These are phyloP conservation scores for Amazona ochrocephala DNA, from an alignment of 2,797 vertebrate genomes.

Conservation along the genomic window DNA sequence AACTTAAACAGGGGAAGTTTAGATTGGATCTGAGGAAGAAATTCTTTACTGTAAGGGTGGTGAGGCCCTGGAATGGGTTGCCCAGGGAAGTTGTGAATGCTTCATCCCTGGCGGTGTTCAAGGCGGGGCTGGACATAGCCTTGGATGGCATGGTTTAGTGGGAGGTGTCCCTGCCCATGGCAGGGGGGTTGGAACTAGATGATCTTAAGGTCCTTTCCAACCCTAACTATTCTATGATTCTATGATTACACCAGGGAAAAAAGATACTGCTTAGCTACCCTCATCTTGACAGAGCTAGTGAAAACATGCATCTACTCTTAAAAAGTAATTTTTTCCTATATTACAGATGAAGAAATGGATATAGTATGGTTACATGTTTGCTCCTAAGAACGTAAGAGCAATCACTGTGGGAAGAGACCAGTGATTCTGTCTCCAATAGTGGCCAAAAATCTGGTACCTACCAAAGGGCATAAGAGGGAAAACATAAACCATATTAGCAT, in stretches of 20 bases:
- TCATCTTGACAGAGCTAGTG: not conserved
- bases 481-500: accelerated
- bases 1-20: too few species aligned
- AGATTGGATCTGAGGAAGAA: too few species aligned
- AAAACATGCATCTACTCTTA: not conserved
- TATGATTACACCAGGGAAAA: not conserved
- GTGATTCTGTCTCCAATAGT: not conserved
- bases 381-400: not conserved
- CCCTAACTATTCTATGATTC: too few species aligned
- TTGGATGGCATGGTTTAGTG: too few species aligned
- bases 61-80: too few species aligned
- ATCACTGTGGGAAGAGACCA: not conserved
- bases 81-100: too few species aligned
- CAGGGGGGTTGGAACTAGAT: too few species aligned
- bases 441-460: not conserved
- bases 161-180: too few species aligned
- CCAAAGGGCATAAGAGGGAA: not conserved
- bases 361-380: not conserved
- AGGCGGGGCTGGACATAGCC: too few species aligned
- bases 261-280: not conserved
- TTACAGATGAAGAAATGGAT: not conserved
- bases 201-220: too few species aligned
- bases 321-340: not conserved
- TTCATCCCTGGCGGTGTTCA: too few species aligned
- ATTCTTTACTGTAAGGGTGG: too few species aligned